Percentiles rank a stretch among this genome's conserved stretches.
These are phyloP conservation scores for Drosophila falleni DNA, from an alignment of 2,888 invertebrate genomes.

Conservation along the genomic window DNA sequence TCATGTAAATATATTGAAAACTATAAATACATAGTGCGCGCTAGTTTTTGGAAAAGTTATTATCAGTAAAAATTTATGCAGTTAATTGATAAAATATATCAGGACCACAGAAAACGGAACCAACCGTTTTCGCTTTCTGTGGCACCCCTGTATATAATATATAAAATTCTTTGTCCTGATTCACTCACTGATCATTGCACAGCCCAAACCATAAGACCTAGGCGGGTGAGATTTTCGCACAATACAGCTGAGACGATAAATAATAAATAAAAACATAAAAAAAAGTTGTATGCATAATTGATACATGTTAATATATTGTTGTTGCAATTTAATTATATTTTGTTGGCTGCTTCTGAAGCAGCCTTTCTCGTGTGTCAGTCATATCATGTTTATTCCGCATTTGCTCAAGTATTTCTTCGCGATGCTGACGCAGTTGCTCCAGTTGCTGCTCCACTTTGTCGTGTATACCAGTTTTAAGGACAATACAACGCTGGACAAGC, in stretches of 20 bases:
- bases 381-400: slow-evolving; percentile 40
- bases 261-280: slow-evolving; percentile 12
- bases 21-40: too few species aligned
- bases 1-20: not conserved
- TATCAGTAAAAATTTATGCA: too few species aligned
- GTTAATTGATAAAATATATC: too few species aligned
- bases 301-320: not conserved
- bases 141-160: too few species aligned
- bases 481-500: not conserved
- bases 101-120: too few species aligned
- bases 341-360: slow-evolving; percentile 8
- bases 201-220: too few species aligned
- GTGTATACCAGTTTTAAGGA: slow-evolving; percentile 19
- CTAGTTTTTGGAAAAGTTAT: too few species aligned
- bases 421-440: slow-evolving; percentile 25
- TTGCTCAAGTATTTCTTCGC: slow-evolving; percentile 29
- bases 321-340: slow-evolving; percentile 20
- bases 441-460: slow-evolving; percentile 51
- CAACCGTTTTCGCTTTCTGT: too few species aligned
- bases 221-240: too few species aligned
- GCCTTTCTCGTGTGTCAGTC: slow-evolving; percentile 19
- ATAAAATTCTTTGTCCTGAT: too few species aligned
- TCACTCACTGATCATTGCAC: too few species aligned
- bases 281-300: too few species aligned
- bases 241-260: not conserved